Conservation (phyloP, 2,888 invertebrate species). For the Chloromyia formosa region DNA sequence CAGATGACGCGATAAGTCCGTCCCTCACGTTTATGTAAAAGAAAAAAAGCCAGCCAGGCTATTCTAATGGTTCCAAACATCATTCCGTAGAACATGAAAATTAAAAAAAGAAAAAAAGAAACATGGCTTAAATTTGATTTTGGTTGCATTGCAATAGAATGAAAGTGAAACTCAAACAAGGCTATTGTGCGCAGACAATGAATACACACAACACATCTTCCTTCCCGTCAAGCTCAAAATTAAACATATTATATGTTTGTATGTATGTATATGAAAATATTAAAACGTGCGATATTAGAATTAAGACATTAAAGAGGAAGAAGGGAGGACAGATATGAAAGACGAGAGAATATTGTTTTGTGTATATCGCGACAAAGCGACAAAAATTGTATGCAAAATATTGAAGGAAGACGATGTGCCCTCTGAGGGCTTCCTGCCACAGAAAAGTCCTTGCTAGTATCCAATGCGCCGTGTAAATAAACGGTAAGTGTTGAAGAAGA, state of each 20-base stretch:
- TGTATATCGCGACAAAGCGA: not conserved
- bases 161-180: not conserved
- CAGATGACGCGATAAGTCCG: slow-evolving; percentile 18
- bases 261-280: no score
- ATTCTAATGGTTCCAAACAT: no score
- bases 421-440: no score
- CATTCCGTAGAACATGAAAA: no score
- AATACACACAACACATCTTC: no score
- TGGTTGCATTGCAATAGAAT: not conserved
- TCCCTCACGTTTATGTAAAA: not conserved
- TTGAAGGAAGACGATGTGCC: not conserved
- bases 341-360: no score
- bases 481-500: not conserved
- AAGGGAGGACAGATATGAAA: not conserved
- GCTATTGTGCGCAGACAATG: not conserved
- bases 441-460: not conserved
- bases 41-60: no score
- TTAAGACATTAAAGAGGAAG: not conserved
- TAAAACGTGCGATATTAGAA: slow-evolving; percentile 1
- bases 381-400: not conserved
- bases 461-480: slow-evolving; percentile 4
- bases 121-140: not conserved
- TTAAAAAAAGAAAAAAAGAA: no score
- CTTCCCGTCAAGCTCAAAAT: not conserved
- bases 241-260: not conserved